Percentiles rank a stretch among this genome's conserved stretches.
phyloP scores from a whole-genome alignment of 2,113 vertebrate genomes.

The Octodon degus region DNA sequence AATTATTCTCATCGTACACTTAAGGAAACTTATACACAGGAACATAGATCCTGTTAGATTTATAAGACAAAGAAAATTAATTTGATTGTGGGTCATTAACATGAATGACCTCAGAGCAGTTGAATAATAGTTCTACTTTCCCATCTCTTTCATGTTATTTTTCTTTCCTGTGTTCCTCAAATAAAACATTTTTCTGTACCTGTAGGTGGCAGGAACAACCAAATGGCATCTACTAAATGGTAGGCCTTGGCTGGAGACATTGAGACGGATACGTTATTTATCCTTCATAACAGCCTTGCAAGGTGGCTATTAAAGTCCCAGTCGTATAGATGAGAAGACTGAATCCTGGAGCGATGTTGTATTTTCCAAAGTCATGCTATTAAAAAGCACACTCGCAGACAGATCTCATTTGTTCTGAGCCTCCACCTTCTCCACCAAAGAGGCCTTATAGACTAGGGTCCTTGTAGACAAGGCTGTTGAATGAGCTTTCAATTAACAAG shows the following conservation, averaged over 20 bases:
- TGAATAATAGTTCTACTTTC: neutral
- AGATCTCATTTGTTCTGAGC: neutral
- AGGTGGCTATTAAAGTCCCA: neutral
- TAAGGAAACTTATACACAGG: neutral
- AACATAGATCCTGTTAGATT: neutral
- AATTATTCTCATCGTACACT: neutral
- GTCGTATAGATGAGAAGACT: neutral
- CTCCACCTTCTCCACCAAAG: neutral
- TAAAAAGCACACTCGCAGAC: neutral
- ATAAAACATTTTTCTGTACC: neutral
- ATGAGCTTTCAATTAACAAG: neutral
- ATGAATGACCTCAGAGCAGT: neutral
- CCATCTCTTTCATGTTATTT: neutral
- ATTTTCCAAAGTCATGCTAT: neutral
- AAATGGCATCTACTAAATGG: neutral
- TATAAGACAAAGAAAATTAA: neutral
- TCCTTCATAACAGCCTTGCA: neutral
- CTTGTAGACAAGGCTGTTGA: neutral
- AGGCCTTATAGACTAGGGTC: neutral
- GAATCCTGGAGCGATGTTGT: neutral
- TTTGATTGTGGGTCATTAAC: neutral
- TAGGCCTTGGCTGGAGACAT: neutral
- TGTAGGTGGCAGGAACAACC: neutral
- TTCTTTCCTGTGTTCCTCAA: slow-evolving; percentile 32
- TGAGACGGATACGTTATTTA: neutral